Conservation (phyloP, 30 jellyfish, hydroid and myxozoan species). For the Chrysaora quinquecirrha region DNA sequence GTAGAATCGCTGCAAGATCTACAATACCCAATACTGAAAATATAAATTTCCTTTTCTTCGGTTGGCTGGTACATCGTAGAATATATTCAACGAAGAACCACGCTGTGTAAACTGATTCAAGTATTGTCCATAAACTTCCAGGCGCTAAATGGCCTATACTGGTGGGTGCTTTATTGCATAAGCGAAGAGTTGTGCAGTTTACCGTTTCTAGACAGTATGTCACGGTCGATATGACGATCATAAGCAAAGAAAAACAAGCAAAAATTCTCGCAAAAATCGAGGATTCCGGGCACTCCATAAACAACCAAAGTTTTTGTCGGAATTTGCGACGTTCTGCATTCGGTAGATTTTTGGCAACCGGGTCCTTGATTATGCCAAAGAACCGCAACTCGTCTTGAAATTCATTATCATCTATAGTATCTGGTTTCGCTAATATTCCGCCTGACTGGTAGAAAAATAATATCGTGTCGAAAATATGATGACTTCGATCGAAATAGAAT, state of each 20-base stretch:
- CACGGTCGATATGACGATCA: conserved; percentile 40
- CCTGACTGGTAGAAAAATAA: conserved; percentile 75
- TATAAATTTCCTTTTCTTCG: conserved; percentile 13
- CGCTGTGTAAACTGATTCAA: conserved; percentile 40
- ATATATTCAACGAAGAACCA: conserved; percentile 68
- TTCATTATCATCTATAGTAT: conserved; percentile 38
- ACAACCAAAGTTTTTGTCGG: conserved; percentile 12
- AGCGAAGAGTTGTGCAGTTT: neutral
- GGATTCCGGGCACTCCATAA: conserved; percentile 37
- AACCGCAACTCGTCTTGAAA: conserved; percentile 70
- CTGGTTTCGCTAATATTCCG: conserved; percentile 74
- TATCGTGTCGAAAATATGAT: conserved; percentile 58
- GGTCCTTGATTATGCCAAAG: conserved; percentile 60
- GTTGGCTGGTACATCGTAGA: conserved; percentile 39
- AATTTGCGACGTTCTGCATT: neutral
- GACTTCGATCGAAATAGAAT: conserved; percentile 48
- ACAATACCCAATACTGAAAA: conserved; percentile 63
- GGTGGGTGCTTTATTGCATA: neutral
- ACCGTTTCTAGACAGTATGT: conserved; percentile 63
- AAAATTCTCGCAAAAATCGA: conserved; percentile 34
- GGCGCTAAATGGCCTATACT: neutral
- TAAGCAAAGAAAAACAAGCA: conserved; percentile 43
- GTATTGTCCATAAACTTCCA: conserved; percentile 12
- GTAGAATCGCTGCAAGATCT: conserved; percentile 57
- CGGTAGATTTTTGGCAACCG: neutral